Percentiles rank a stretch among this genome's conserved stretches.
phyloP scores from a whole-genome alignment of 2,888 invertebrate species.

The Asteroscopus sphinx region DNA sequence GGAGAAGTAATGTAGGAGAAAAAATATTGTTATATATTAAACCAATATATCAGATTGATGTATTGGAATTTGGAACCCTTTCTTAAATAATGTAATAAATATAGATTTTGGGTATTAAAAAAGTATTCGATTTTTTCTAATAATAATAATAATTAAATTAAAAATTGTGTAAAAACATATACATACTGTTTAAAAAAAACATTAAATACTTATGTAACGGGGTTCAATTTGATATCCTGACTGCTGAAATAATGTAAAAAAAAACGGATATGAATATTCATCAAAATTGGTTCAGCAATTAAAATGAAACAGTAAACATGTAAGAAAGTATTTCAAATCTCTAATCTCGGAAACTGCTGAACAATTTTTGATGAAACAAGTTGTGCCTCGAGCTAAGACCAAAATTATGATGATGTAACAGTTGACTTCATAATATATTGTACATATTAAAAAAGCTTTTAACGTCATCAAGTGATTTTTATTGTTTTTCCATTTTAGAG shows the following conservation, averaged over 20 bases:
- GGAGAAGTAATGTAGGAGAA: constrained; percentile 22
- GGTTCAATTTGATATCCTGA: constrained; percentile 17
- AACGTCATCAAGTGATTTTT: constrained; percentile 30
- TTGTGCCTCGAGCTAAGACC: constrained; percentile 43
- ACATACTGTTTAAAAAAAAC: constrained; percentile 31
- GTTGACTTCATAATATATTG: constrained; percentile 49
- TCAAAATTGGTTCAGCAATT: constrained; percentile 17
- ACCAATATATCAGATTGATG: constrained; percentile 46
- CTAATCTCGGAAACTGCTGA: constrained; percentile 21
- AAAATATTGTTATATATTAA: constrained; percentile 33
- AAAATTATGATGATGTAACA: constrained; percentile 48
- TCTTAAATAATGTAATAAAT: constrained; percentile 41
- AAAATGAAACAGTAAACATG: not conserved
- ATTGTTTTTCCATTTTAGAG: constrained; percentile 7
- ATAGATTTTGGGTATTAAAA: constrained; percentile 51
- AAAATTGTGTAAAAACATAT: constrained; percentile 43
- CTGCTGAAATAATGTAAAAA: constrained; percentile 1
- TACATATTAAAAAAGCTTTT: constrained; percentile 54
- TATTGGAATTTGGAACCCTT: constrained; percentile 30
- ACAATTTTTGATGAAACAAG: constrained; percentile 31
- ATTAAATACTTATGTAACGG: constrained; percentile 8
- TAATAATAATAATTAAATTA: constrained; percentile 45
- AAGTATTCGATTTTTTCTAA: constrained; percentile 54
- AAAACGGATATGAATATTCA: not conserved
- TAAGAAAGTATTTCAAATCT: not conserved